These are phyloP conservation scores for Pogonomyrmex barbatus DNA, from an alignment of 1,140 invertebrate species.

Conservation along the genomic window DNA sequence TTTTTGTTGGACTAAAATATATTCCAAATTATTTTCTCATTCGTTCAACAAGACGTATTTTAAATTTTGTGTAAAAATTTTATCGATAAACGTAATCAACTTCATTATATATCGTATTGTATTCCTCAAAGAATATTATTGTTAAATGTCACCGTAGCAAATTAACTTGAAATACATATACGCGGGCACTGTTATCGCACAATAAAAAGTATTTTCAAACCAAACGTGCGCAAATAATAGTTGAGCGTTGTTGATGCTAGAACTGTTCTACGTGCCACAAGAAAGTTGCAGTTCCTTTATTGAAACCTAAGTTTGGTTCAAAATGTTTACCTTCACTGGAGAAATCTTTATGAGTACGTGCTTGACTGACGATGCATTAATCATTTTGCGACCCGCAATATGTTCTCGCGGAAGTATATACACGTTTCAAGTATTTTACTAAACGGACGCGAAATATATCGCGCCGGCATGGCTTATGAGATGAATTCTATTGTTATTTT, in stretches of 20 bases:
- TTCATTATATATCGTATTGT: background rate
- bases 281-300: slow-evolving; percentile 31
- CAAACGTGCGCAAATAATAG: slow-evolving; percentile 42
- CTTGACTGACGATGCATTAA: slow-evolving; percentile 46
- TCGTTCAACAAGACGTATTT: background rate
- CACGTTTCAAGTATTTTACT: background rate
- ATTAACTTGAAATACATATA: background rate
- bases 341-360: slow-evolving; percentile 54
- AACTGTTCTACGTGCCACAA: slow-evolving; percentile 42
- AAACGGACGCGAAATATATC: background rate
- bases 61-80: background rate
- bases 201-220: slow-evolving; percentile 24
- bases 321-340: slow-evolving; percentile 40
- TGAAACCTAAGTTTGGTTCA: slow-evolving; percentile 23
- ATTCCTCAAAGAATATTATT: background rate
- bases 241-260: slow-evolving; percentile 28
- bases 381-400: slow-evolving; percentile 11
- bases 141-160: background rate
- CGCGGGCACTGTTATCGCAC: background rate
- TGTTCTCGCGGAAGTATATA: background rate
- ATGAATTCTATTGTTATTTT: background rate
- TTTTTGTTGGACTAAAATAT: background rate
- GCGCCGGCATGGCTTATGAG: background rate
- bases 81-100: background rate
- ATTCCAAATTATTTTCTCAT: background rate